phyloP scores from a whole-genome alignment of 2,113 vertebrate species.

The Neodon shergylaensis region DNA sequence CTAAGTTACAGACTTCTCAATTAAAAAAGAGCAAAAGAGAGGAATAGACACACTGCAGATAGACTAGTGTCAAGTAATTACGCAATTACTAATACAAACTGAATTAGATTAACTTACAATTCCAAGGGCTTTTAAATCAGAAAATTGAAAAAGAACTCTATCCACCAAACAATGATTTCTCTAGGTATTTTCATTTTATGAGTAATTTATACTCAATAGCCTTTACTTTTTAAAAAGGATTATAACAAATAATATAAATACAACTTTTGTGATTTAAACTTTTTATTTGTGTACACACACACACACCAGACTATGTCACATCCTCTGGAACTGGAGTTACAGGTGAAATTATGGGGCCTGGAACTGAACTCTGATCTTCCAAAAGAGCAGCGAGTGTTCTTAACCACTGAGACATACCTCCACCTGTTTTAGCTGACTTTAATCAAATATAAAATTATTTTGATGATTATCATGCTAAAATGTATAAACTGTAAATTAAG shows the following conservation, averaged over 20 bases:
- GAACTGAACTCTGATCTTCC: not conserved
- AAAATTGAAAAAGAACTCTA: slow-evolving; percentile 50
- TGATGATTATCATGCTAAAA: slow-evolving; percentile 34
- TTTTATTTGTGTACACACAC: not conserved
- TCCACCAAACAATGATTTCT: slow-evolving; percentile 9
- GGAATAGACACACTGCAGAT: not conserved
- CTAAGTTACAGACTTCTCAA: not conserved
- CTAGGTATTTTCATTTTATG: not conserved
- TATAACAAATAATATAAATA: slow-evolving; percentile 30
- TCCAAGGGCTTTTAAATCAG: slow-evolving; percentile 43
- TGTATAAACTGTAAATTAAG: not conserved
- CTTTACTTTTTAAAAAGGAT: not conserved
- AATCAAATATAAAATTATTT: not conserved
- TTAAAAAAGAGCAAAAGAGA: not conserved
- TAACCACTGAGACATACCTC: not conserved
- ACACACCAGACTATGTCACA: not conserved
- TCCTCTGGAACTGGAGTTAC: not conserved
- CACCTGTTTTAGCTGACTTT: not conserved
- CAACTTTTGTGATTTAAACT: not conserved
- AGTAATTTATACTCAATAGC: not conserved
- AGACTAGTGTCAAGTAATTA: not conserved
- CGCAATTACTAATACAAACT: not conserved
- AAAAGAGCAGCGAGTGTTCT: not conserved
- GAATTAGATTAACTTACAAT: slow-evolving; percentile 43
- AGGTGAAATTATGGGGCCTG: not conserved